Evolutionary conservation across 2,888 invertebrate species (phyloP), one percentile per base, ranked within the genome.

Genomic region (Labia minor): DNA sequence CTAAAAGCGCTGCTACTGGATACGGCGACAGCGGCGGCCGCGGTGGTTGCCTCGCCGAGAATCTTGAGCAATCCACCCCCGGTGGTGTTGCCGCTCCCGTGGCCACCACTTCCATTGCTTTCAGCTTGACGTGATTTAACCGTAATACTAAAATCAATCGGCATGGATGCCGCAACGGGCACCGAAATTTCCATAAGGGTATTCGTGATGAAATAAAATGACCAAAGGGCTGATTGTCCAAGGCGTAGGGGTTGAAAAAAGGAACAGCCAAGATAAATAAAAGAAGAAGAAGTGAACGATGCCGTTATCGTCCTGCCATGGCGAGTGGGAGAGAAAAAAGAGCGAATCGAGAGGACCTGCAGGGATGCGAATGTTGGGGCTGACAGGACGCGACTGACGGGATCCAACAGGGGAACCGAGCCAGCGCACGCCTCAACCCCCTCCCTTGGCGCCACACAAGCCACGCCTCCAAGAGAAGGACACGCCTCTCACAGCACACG

Each of bases 91-190:
- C 76, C 76, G 63, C 80, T 78, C 65, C 79, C 78, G 62, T 66
- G 10, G 19, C 65, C 68, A 65, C 66, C 67, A 63, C 65, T 65
- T 26, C 68, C 65, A 71, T 75, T 80, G 76, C 74, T 77, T 75
- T 73, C 69, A 70, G 67, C 81, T 76, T 77, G 81, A 80, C 81
- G 65, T 1, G 70, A 67, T 70, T 70, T 71, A 64, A 74, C 75
- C 72, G 73, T 74, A 74, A 83, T 80, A 68, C 85, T 86, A 78
- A 85, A 86, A 82, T 86, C 86, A 78, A 86, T 76, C 68, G 86
- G 86, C 84, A 70, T 68, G 20, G 69, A 68, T 37, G 69, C 68
- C 49, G 49, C 49, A 3, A 49, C 49, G n/a, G 69, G 66, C 18
- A 67, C 67, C 19, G 70, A 69, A 19, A 69, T 63, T 65, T 70